phyloP scores from a whole-genome alignment of 2,113 vertebrate genomes.

The Oreotrochilus melanogaster region DNA sequence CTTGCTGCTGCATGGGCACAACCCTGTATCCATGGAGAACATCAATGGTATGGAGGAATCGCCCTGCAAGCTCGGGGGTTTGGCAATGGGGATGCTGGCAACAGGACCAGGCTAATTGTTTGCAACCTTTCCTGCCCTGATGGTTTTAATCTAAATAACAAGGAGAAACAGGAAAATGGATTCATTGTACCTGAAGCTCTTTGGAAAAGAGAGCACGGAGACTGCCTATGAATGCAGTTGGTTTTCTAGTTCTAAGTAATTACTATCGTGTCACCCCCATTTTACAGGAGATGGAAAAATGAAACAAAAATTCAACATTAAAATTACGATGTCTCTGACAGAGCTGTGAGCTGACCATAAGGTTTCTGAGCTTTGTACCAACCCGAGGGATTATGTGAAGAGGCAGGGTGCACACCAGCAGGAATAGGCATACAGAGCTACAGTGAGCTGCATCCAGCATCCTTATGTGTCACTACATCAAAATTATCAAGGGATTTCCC shows the following conservation, averaged over 20 bases:
- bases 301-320: neutral
- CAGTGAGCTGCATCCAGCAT: neutral
- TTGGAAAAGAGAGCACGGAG: neutral
- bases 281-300: neutral
- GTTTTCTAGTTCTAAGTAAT: neutral
- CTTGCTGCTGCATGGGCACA: neutral
- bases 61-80: neutral
- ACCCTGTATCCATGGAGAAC: neutral
- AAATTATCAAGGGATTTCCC: neutral
- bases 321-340: neutral
- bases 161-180: neutral
- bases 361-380: neutral
- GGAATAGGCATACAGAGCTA: neutral
- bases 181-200: neutral
- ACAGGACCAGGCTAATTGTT: neutral
- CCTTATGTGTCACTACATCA: neutral
- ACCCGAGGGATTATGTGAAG: rapidly evolving
- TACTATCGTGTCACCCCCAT: neutral
- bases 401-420: neutral
- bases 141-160: neutral
- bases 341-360: neutral
- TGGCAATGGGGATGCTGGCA: neutral
- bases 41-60: neutral
- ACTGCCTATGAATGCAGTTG: neutral
- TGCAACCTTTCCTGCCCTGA: neutral